A percentile compares a stretch with the other conserved stretches of the same genome.
Evolutionary conservation across 2,113 vertebrate genomes (phyloP).

Genomic region (Suricata suricatta): DNA sequence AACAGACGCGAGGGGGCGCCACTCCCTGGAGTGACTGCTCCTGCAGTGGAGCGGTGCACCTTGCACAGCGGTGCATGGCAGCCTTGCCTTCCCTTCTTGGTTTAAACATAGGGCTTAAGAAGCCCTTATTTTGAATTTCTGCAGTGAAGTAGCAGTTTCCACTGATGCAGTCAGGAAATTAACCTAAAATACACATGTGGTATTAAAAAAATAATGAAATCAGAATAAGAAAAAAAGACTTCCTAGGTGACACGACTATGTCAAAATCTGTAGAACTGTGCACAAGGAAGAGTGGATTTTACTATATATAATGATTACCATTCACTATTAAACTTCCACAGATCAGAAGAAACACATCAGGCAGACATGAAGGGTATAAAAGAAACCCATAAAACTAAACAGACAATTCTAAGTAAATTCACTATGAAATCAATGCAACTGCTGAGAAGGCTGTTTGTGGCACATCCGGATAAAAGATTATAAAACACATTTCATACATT

Average conservation of each 20-base stretch:
- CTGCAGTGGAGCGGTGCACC: no score
- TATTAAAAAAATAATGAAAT: not conserved
- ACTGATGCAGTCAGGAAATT: not conserved
- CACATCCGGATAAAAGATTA: not conserved
- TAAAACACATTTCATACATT: not conserved
- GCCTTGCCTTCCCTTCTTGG: not conserved
- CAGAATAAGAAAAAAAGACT: not conserved
- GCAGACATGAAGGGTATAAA: not conserved
- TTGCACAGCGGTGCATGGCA: not conserved
- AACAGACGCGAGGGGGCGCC: not conserved
- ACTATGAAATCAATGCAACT: not conserved
- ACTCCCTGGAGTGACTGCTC: not conserved
- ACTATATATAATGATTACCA: not conserved
- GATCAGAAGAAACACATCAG: not conserved
- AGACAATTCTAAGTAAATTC: conserved; percentile 23
- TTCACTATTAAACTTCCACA: conserved; percentile 6
- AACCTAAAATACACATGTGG: not conserved
- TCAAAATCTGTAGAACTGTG: conserved; percentile 21
- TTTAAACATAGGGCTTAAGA: not conserved
- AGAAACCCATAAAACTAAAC: conserved; percentile 22
- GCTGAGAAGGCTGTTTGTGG: not conserved
- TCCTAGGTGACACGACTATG: not conserved
- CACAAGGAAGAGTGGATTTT: not conserved
- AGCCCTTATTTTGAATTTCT: conserved; percentile 6
- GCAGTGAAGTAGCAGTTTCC: not conserved